A percentile compares a stretch with the other conserved stretches of the same genome.
Conservation (phyloP, 2,113 vertebrate genomes). For the Stegostoma tigrinum region DNA sequence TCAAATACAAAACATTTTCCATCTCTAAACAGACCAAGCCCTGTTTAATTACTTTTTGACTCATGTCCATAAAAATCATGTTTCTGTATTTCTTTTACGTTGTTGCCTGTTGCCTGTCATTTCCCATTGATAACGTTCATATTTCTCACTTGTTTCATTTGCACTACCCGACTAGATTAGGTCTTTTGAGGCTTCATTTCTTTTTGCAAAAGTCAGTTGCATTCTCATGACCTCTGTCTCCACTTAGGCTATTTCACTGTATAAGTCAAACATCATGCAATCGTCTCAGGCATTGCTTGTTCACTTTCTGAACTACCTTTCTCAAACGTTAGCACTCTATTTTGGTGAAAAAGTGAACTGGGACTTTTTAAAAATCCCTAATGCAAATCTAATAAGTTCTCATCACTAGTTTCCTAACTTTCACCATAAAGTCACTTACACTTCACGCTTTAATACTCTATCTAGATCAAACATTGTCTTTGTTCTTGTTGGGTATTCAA, state of each 20-base stretch:
- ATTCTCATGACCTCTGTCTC: neutral
- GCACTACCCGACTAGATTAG: neutral
- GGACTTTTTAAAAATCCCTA: neutral
- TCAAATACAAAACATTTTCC: neutral
- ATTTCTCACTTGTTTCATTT: neutral
- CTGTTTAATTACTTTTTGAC: neutral
- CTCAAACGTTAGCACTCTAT: too few species aligned
- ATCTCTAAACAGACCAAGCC: neutral
- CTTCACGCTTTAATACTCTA: neutral
- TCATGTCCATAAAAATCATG: neutral
- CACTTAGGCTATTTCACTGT: neutral
- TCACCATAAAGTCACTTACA: neutral
- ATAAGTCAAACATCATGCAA: neutral
- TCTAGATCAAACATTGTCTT: neutral
- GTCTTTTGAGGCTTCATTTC: neutral
- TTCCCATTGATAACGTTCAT: neutral
- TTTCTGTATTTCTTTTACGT: neutral
- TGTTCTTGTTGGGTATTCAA: neutral
- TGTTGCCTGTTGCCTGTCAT: neutral
- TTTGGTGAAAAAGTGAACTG: neutral
- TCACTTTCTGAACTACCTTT: too few species aligned
- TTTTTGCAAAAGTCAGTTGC: neutral
- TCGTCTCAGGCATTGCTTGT: neutral
- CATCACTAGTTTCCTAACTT: neutral
- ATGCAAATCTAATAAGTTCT: neutral